Base-by-base conservation (phyloP, 2,113 vertebrate species). In the Tyrannus savana region DNA sequence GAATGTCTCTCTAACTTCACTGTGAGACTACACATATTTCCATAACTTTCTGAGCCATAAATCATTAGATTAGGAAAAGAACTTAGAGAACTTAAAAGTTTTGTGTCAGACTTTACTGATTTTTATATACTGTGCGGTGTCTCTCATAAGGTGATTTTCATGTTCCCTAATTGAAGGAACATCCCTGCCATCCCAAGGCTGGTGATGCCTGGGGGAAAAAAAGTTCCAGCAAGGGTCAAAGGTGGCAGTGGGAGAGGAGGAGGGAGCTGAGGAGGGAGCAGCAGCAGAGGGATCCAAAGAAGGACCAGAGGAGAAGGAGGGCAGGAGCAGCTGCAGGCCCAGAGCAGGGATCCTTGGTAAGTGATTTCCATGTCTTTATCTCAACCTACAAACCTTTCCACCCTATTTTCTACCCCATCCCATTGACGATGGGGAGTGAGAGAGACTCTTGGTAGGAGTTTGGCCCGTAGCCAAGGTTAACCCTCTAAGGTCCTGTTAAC, bases 391-490 rank as follows among this genome's bases (percentile, higher is more conserved):
- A 19, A 18, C 4, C 6, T 55, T 83, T 59, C 24, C 17, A 37
- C 5, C 3, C 0, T 55, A 6, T 67, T 87, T 72, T 66, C 8
- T 76, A 11, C 3, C 16, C 9, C 3, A 1, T 46, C 12, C 4
- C 35, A 12, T 7, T 74, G 58, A 86, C 27, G 5, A 28, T 3
- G 7, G 6, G 4, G 12, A 55, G 4, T 21, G 12, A 81, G 53
- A 73, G 17, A 35, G 10, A 1, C 2, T 9, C 2, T 49, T 12
- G 7, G 28, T 30, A 7, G 8, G 7, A 46, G 4, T 63, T 55
- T 58, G 12, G 15, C 24, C 9, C 9, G 68, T 25, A 68, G 9
- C 7, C 22, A 42, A 30, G 5, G 11, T 66, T 69, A 78, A 53
- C 4, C 2, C 6, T 55, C 7, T 28, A 1, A 24, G 19, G 6